Evolutionary conservation across 2,113 vertebrate species (phyloP).

Genomic region (Phalacrocorax carbo): DNA sequence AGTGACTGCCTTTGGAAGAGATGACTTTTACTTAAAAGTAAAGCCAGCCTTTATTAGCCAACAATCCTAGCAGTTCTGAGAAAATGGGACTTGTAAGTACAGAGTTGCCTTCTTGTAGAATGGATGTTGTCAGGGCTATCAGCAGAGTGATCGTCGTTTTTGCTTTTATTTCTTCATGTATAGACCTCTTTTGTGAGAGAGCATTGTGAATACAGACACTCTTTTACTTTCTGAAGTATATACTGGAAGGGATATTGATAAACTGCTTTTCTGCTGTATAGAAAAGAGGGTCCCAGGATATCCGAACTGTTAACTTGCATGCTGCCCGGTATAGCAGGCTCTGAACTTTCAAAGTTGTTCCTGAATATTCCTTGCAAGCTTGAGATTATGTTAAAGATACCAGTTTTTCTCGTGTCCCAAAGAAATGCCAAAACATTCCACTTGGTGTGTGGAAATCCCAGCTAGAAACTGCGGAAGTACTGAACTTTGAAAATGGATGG

Average conservation of each 20-base stretch:
- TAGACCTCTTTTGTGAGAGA: not conserved
- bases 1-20: not conserved
- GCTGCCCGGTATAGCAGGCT: not conserved
- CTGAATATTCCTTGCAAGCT: not conserved
- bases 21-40: not conserved
- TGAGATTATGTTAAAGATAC: not conserved
- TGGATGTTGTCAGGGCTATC: not conserved
- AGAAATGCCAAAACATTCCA: not conserved
- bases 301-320: not conserved
- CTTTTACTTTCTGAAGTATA: not conserved
- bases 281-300: not conserved
- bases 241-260: not conserved
- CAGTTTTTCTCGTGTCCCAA: not conserved
- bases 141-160: rapidly evolving
- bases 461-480: not conserved
- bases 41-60: not conserved
- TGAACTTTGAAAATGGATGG: not conserved
- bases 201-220: not conserved
- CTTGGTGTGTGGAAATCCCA: not conserved
- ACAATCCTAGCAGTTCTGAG: not conserved
- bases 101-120: not conserved
- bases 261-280: not conserved
- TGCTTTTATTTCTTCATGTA: not conserved
- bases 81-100: not conserved
- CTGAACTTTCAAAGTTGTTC: not conserved